Conservation (phyloP, 1,140 invertebrate genomes). For the Cyclina sinensis region DNA sequence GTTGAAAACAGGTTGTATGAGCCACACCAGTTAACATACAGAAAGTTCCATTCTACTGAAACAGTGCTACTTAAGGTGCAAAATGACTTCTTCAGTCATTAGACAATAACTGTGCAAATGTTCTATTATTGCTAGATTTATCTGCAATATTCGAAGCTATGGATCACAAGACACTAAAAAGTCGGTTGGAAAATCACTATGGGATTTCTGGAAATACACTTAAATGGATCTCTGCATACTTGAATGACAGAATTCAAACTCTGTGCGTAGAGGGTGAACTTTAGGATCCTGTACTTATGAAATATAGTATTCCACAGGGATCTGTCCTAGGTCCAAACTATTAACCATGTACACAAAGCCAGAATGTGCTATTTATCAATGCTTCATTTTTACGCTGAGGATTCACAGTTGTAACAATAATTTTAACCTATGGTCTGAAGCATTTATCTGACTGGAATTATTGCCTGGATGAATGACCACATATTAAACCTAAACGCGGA, state of each 20-base stretch:
- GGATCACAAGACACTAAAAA: not conserved
- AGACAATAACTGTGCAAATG: conserved; percentile 25
- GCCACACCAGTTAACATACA: conserved; percentile 9
- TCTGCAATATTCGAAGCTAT: conserved; percentile 49
- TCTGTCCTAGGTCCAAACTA: conserved; percentile 25
- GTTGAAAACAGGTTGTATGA: not conserved
- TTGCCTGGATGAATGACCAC: no score
- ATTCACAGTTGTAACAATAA: no score
- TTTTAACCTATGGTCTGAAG: no score
- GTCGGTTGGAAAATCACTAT: not conserved
- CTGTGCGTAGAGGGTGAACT: conserved; percentile 11
- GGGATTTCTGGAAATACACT: not conserved
- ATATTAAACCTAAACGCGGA: no score
- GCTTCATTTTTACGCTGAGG: no score
- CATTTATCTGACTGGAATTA: no score
- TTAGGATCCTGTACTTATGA: conserved; percentile 18
- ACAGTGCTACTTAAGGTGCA: conserved; percentile 31
- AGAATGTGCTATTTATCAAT: no score
- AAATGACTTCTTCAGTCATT: conserved; percentile 32
- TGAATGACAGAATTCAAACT: conserved; percentile 18
- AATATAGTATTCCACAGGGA: conserved; percentile 44
- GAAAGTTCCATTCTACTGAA: no score
- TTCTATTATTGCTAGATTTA: conserved; percentile 43
- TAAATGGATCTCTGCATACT: not conserved
- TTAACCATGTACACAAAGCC: conserved; percentile 38